These are phyloP conservation scores for Pipistrellus pipistrellus DNA, from an alignment of 2,797 vertebrate genomes.

Conservation along the genomic window DNA sequence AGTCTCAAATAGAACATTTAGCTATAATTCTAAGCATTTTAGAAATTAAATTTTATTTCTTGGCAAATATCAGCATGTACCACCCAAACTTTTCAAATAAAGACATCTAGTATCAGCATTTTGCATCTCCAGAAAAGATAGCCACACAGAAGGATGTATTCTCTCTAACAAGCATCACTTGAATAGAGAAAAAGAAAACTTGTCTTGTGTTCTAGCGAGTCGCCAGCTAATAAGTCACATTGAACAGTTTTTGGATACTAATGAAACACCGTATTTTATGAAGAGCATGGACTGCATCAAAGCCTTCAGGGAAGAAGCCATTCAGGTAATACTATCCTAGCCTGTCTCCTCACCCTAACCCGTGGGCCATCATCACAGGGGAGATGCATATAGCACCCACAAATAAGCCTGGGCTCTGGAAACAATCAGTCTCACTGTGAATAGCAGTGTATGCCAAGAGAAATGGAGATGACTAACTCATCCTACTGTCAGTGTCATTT, in stretches of 20 bases:
- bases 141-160: background rate
- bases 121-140: background rate
- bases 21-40: slow-evolving; percentile 22
- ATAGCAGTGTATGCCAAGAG: background rate
- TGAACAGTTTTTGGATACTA: slow-evolving; percentile 95
- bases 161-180: background rate
- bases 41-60: slow-evolving; percentile 63
- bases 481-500: background rate
- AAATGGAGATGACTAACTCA: background rate
- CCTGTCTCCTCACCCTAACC: background rate
- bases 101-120: slow-evolving; percentile 39
- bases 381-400: background rate
- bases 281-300: slow-evolving; percentile 95
- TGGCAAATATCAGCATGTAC: slow-evolving; percentile 12
- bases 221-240: slow-evolving; percentile 94
- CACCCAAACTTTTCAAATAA: background rate
- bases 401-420: background rate
- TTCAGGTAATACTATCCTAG: slow-evolving; percentile 90
- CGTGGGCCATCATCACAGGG: background rate
- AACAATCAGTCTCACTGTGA: background rate
- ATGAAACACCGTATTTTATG: slow-evolving; percentile 93
- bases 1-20: slow-evolving; percentile 15
- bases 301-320: slow-evolving; percentile 94
- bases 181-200: slow-evolving; percentile 33
- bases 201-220: slow-evolving; percentile 91